Evolutionary conservation across 2,888 invertebrate genomes (phyloP), one percentile per base, ranked within the genome.

Genomic region (Mystacides longicornis): DNA sequence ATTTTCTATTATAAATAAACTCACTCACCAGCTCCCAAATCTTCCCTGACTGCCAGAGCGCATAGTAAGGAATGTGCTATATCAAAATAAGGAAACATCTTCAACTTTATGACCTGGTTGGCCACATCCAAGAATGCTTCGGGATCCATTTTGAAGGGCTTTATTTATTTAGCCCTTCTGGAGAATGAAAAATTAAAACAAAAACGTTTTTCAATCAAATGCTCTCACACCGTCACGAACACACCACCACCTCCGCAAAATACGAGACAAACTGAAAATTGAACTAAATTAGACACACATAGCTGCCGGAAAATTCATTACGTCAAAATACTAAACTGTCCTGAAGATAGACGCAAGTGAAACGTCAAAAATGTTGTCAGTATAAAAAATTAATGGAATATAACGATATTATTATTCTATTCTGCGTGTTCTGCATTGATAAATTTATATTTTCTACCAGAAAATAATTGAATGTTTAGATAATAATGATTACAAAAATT

Each of bases 61-160:
- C 93, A 94, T 65, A 97, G 79, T 66, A 93, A 82, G 74, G 93
- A 94, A 78, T 99, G 96, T 65, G 97, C 97, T 67, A 97, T 88
- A 73, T 99, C 98, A 76, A 99, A 99, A 79, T 96, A 98, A 54
- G 99, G 99, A 71, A 90, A 99, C 97, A 99, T 98, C 82, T 98
- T 96, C 65, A 98, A 80, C 76, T 97, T 95, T 66, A 95, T 93
- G 79, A 99, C 93, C 83, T 94, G 93, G 78, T 96, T 96, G 79
- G 98, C 97, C 82, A 97, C 85, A 76, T 97, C 95, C 70, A 98
- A 81, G 78, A 97, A 95, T 62, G 93, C 88, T 80, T 94, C 94
- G 71, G 93, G 92, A 85, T 94, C 93, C 93, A 95, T 93, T 74
- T 67, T 69, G 68, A 56, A 67, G 63, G 64, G 65, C 68, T 71